Evolutionary conservation across 2,888 invertebrate species (phyloP), one percentile per base, ranked within the genome.

Genomic region (Himalopsyche anomala): DNA sequence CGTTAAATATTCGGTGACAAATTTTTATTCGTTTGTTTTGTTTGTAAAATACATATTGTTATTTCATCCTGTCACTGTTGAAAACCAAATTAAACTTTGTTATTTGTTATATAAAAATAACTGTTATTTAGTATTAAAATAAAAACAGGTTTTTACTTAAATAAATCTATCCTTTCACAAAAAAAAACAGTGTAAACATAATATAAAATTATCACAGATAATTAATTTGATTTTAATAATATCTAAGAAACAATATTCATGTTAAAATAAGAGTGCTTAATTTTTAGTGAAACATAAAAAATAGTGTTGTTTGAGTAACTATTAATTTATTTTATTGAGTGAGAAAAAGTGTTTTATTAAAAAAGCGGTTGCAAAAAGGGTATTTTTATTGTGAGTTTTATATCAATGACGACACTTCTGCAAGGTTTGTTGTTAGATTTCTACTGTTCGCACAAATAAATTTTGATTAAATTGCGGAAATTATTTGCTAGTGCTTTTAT

Each of bases 331-430:
- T 51, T 51, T 0, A 51, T 12, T 51, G 51, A 4, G 12, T 51
- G 45, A 15, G 5, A 51, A 51, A 15, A 15, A 51, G 51, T 51
- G 51, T 51, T 15, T 12, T 8, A 51, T 15, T 0, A 12, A 51
- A 51, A 51, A 51, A 15, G 51, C 51, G 51, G 4, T 51, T 51
- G 12, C 5, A 62, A n/a, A 62, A 62, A 15, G 56, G 62, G 62
- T 62, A 2, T 62, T 69, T 28, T n/a, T 45, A 55, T 11, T n/a
- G 40, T 83, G 38, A 19, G n/a, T 80, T 51, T 54, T 45, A 83
- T 38, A 69, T 86, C 86, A 87, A 88, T 88, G 88, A 88, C 88
- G 86, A 83, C 88, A 62, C 55, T 88, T 74, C 69, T 88, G 80
- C 87, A 88, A 87, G 88, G 88, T 88, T 83, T 69, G 86, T 81